Percentiles rank a stretch among this genome's conserved stretches.
These are phyloP conservation scores for Melieria picta DNA, from an alignment of 2,888 invertebrate species.

Conservation along the genomic window DNA sequence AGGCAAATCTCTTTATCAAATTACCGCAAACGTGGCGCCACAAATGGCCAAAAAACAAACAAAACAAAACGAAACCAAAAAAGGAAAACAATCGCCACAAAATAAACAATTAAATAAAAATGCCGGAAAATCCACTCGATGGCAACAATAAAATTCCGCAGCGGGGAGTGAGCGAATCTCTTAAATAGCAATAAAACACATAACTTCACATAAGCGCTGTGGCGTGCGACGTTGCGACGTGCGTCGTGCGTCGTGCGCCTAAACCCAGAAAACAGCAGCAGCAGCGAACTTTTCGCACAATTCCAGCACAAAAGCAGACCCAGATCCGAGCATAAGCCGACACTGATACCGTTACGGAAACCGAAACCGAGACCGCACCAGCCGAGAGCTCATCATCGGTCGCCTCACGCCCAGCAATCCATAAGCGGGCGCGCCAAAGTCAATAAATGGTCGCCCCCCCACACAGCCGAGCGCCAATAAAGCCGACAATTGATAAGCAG, in stretches of 20 bases:
- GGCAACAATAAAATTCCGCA: slow-evolving; percentile 31
- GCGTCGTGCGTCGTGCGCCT: slow-evolving; percentile 42
- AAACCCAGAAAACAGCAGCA: slow-evolving; percentile 43
- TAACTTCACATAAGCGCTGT: slow-evolving; percentile 31
- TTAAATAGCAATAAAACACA: slow-evolving; percentile 41
- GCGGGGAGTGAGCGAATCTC: slow-evolving; percentile 33
- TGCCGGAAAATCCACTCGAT: slow-evolving; percentile 41
- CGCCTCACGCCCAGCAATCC: slow-evolving; percentile 3
- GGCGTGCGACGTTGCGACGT: not conserved
- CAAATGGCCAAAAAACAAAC: slow-evolving; percentile 2
- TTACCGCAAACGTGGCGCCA: slow-evolving; percentile 40
- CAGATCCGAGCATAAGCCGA: no score
- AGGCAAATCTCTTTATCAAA: slow-evolving; percentile 45
- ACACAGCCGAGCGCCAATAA: slow-evolving; percentile 29
- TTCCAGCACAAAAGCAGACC: slow-evolving; percentile 31
- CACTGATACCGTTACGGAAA: no score
- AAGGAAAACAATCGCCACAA: slow-evolving; percentile 52
- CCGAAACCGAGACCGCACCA: slow-evolving; percentile 31
- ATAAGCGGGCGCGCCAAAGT: slow-evolving; percentile 19
- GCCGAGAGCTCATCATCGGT: no score
- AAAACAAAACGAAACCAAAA: not conserved
- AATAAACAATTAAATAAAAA: slow-evolving; percentile 56
- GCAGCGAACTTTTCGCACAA: not conserved
- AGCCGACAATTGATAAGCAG: slow-evolving; percentile 44
- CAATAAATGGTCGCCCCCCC: slow-evolving; percentile 14